Conservation (phyloP, 1,140 invertebrate species). For the Littorina saxatilis region DNA sequence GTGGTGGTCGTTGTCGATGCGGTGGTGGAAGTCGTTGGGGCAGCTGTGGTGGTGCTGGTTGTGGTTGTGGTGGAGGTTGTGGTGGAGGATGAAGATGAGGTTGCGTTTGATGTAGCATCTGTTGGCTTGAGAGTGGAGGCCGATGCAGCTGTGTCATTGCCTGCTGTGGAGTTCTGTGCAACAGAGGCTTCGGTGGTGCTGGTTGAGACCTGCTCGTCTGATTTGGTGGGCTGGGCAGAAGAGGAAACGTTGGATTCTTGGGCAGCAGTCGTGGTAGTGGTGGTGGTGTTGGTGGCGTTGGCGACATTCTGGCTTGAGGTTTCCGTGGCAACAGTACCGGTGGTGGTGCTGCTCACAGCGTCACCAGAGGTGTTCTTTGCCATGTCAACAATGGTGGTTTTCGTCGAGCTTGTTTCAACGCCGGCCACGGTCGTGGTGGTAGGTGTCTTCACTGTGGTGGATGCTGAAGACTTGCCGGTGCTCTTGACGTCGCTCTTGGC, state of each 20-base stretch:
- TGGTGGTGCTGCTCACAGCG: neutral
- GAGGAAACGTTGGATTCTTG: neutral
- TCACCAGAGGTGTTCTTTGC: neutral
- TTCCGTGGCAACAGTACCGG: neutral
- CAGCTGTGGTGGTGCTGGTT: neutral
- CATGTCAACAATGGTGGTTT: neutral
- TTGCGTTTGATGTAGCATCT: neutral
- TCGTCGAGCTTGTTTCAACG: neutral
- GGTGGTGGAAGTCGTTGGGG: neutral
- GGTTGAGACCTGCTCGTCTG: neutral
- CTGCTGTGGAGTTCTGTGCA: no score
- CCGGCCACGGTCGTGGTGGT: no score
- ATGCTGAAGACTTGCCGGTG: neutral
- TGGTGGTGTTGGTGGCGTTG: neutral
- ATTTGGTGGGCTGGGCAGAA: neutral
- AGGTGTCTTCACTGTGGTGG: neutral
- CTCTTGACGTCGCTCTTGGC: neutral
- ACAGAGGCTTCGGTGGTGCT: neutral
- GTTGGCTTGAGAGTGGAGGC: no score
- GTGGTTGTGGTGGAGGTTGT: neutral
- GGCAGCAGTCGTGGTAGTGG: constrained; percentile 5
- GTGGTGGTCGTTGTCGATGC: neutral
- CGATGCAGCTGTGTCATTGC: no score
- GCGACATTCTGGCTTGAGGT: neutral
- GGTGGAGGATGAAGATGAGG: neutral